Evolutionary conservation across 2,888 invertebrate species (phyloP).

Genomic region (Danaus chrysippus): DNA sequence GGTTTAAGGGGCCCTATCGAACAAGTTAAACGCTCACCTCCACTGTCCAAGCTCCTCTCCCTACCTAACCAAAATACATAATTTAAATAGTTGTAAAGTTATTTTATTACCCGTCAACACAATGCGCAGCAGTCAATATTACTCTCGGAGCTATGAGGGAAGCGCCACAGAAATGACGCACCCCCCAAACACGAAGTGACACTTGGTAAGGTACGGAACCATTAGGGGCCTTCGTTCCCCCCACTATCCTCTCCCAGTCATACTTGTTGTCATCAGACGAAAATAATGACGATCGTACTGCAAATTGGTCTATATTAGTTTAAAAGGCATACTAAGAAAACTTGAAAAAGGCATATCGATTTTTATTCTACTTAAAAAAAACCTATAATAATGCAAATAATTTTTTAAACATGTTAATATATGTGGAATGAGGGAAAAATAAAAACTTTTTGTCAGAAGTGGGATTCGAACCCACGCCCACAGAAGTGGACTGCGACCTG

Average conservation of each 20-base stretch:
- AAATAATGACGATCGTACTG: conserved; percentile 54
- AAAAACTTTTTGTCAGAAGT: conserved; percentile 64
- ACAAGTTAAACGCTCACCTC: too few relatives aligned
- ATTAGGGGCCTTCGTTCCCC: conserved; percentile 71
- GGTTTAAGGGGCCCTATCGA: too few relatives aligned
- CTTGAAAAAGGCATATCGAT: too few relatives aligned
- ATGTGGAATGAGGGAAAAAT: conserved; percentile 12
- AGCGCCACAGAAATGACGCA: conserved; percentile 80
- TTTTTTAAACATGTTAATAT: conserved; percentile 4
- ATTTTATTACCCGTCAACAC: conserved; percentile 65
- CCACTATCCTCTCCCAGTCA: conserved; percentile 74
- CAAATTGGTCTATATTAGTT: conserved; percentile 14
- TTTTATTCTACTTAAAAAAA: too few relatives aligned
- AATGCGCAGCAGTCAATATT: conserved; percentile 79
- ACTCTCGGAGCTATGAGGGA: conserved; percentile 75
- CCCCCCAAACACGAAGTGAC: conserved; percentile 66
- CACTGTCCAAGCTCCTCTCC: too few relatives aligned
- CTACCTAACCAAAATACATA: too few relatives aligned
- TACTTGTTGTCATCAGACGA: conserved; percentile 45
- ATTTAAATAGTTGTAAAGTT: too few relatives aligned
- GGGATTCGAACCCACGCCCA: conserved; percentile 76
- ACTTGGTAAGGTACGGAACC: conserved; percentile 77
- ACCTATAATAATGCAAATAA: neutral
- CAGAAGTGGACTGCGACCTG: conserved; percentile 75
- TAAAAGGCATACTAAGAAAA: neutral